Base-by-base conservation (phyloP, 1,140 invertebrate genomes). In the Bombus impatiens region DNA sequence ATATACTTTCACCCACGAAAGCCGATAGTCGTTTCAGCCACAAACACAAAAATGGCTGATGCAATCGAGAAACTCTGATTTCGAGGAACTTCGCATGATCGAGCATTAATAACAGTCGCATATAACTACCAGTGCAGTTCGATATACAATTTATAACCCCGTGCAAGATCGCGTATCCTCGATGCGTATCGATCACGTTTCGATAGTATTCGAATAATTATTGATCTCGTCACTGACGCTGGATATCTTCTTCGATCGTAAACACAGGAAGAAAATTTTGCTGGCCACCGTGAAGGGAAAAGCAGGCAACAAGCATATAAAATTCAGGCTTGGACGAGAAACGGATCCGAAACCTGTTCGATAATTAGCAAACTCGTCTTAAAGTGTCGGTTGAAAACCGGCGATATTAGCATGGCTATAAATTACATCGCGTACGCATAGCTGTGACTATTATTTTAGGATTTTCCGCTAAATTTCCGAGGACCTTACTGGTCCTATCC, bases 291-390 rank as follows among this genome's bases (percentile, higher is more conserved):
- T 25, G 37, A 13, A 71, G 32, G 10, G 10, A 40, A 53, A 80
- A 67, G 67, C 59, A 13, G 42, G 15, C 10, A 18, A 32, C 71
- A 80, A 67, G 74, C 59, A 40, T 47, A 70, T 80, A 86, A 86
- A 83, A 47, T 59, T 9, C 18, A 2, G 15, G 13, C 40, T 78
- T 13, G 67, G 57, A 75, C 9, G 13, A 37, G n/a, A 44, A 42
- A n/a, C 25, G 42, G 57, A 13, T 67, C 59, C n/a, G 32, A 83
- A 77, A 77, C 86, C 82, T 70, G 86, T 80, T 87, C 70, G 71
- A 76, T 87, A 87, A 87, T 87, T 87, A 87, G 82, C 82, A 76
- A 35, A 71, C 44, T 87, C 81, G 62, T 59, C 76, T 75, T 53
- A n/a, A 40, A 85, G 71, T 70, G 80, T 79, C 80, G 28, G 76